Conservation (phyloP, 2,888 invertebrate species). For the Agrotis exclamationis region DNA sequence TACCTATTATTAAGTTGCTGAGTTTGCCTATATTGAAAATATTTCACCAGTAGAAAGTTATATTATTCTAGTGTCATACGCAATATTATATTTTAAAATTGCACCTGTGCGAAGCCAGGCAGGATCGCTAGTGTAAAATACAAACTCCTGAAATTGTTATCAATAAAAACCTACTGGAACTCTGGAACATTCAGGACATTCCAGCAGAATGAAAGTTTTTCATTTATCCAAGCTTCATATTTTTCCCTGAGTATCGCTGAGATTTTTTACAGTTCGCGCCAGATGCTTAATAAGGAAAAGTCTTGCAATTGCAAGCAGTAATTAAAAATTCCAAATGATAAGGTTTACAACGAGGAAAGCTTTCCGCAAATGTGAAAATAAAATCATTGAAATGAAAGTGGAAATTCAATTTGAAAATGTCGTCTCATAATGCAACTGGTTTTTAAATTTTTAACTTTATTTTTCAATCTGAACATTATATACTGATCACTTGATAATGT, state of each 20-base stretch:
- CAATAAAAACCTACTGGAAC: neutral
- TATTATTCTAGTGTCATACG: no score
- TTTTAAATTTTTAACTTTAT: no score
- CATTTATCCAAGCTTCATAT: neutral
- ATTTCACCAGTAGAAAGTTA: no score
- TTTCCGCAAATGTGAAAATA: conserved; percentile 11
- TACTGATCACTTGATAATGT: no score
- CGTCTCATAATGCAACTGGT: neutral
- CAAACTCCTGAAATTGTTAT: neutral
- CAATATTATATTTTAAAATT: no score
- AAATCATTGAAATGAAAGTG: conserved; percentile 15
- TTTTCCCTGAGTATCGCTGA: neutral
- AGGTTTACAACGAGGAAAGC: neutral
- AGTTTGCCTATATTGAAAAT: no score
- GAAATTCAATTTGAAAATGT: neutral
- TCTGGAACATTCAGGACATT: neutral
- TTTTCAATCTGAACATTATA: no score
- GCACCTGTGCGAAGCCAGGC: no score
- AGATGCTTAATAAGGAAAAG: conserved; percentile 36
- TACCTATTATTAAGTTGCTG: no score
- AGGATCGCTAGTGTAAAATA: no score
- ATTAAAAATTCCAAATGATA: conserved; percentile 37
- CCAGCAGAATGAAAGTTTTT: neutral
- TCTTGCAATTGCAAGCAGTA: conserved; percentile 22
- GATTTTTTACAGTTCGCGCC: conserved; percentile 17